Conservation (phyloP, 2,113 vertebrate genomes). For the Petaurus breviceps region DNA sequence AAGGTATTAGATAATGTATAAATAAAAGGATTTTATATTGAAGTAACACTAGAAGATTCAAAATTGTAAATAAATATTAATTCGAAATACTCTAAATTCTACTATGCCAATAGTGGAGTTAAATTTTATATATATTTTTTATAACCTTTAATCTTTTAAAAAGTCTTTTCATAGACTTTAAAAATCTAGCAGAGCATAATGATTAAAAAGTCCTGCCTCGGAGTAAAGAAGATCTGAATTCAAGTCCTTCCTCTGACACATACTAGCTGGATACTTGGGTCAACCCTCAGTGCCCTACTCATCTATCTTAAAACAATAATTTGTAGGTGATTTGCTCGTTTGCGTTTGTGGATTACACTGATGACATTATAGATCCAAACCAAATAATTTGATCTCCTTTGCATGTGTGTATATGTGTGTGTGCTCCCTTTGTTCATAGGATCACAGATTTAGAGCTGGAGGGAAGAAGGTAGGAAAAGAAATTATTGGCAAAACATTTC, state of each 20-base stretch:
- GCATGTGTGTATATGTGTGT: neutral
- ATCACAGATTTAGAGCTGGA: neutral
- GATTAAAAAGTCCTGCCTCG: neutral
- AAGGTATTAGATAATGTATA: neutral
- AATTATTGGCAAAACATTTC: neutral
- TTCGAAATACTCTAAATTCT: neutral
- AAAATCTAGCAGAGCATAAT: neutral
- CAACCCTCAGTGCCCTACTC: neutral
- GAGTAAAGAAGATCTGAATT: neutral
- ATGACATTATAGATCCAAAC: neutral
- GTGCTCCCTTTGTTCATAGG: neutral
- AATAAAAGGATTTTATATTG: neutral
- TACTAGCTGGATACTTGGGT: neutral
- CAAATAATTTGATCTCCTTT: neutral
- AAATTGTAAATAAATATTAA: neutral
- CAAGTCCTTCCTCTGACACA: neutral
- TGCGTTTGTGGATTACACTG: neutral
- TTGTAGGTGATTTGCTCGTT: neutral
- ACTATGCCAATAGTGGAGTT: neutral
- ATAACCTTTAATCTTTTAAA: slow-evolving; percentile 17
- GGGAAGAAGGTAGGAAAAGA: neutral
- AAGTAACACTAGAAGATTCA: neutral
- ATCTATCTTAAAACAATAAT: neutral
- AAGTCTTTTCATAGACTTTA: slow-evolving; percentile 16
- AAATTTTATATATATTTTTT: slow-evolving; percentile 49